Evolutionary conservation across 2,888 invertebrate species (phyloP).

Genomic region (Noctua janthina): DNA sequence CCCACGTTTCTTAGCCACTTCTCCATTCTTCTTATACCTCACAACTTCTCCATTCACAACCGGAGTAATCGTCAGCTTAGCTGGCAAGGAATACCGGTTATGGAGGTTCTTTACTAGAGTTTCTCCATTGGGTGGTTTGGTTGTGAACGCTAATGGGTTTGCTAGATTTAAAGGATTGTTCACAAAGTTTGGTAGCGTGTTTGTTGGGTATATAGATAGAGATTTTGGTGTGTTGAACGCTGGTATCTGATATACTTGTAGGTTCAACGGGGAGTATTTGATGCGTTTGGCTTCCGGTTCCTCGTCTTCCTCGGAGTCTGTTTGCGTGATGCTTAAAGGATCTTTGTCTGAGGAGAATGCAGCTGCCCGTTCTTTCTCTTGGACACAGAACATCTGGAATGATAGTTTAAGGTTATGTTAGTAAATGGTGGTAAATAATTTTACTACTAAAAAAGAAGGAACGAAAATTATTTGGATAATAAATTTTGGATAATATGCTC

Average conservation of each 20-base stretch:
- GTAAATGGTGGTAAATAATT: not conserved
- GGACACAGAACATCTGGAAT: conserved; percentile 87
- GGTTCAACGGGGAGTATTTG: conserved; percentile 81
- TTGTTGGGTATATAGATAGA: conserved; percentile 80
- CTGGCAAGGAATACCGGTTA: conserved; percentile 81
- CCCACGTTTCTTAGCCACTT: conserved; percentile 85
- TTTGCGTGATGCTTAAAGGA: conserved; percentile 76
- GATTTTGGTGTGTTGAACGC: conserved; percentile 83
- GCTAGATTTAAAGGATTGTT: conserved; percentile 86
- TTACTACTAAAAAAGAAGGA: not conserved
- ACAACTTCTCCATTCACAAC: conserved; percentile 81
- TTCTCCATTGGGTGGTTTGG: conserved; percentile 73
- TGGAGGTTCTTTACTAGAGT: conserved; percentile 83
- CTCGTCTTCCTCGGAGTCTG: conserved; percentile 85
- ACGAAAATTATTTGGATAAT: too few relatives aligned
- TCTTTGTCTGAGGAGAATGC: conserved; percentile 76
- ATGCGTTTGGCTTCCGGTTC: conserved; percentile 82
- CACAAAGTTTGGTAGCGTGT: conserved; percentile 83
- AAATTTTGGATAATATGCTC: too few relatives aligned
- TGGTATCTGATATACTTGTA: conserved; percentile 87
- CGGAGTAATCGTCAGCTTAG: conserved; percentile 84
- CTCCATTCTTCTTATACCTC: conserved; percentile 87
- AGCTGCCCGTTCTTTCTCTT: conserved; percentile 79
- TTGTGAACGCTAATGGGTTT: conserved; percentile 81
- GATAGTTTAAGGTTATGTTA: not conserved